A percentile compares a stretch with the other conserved stretches of the same genome.
Conservation (phyloP, 1,140 invertebrate species). For the Thaumatotibia leucotreta region DNA sequence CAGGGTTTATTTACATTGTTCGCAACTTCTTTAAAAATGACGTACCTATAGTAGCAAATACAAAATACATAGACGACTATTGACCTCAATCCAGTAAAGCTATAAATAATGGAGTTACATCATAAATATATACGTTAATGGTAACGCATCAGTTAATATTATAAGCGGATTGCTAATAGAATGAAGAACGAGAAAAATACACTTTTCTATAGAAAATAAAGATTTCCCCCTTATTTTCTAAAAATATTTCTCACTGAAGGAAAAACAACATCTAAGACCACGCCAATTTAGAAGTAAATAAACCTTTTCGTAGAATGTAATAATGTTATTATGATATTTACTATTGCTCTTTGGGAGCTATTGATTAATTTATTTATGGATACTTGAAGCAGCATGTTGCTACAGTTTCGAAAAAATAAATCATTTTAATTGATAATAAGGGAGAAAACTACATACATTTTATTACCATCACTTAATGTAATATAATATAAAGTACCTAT, state of each 20-base stretch:
- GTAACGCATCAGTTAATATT: neutral
- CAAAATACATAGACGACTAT: no score
- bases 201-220: neutral
- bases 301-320: neutral
- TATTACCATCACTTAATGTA: no score
- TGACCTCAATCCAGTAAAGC: neutral
- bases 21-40: no score
- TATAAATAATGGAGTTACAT: neutral
- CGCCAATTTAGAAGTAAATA: neutral
- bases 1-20: no score
- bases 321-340: neutral
- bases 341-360: neutral
- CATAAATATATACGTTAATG: neutral
- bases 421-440: no score
- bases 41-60: no score
- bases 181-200: neutral
- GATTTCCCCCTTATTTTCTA: neutral
- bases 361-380: no score
- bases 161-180: constrained; percentile 4
- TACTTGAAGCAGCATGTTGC: no score
- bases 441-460: no score
- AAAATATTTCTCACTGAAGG: neutral
- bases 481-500: no score
- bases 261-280: neutral
- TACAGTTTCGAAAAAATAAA: no score